These are phyloP conservation scores for Acrocephalus arundinaceus DNA, from an alignment of 2,113 vertebrate genomes.

Conservation along the genomic window DNA sequence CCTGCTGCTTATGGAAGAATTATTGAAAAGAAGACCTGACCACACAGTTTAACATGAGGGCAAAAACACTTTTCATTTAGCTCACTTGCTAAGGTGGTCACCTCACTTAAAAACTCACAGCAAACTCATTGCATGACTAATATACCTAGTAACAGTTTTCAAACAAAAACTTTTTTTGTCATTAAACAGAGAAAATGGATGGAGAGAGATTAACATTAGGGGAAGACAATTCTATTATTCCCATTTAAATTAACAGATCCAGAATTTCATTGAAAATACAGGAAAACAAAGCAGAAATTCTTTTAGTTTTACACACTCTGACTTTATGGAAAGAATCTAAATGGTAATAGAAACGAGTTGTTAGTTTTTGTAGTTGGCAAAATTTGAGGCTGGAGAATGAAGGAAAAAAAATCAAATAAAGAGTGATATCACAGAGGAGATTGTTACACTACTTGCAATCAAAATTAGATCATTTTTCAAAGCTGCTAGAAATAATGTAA, in stretches of 20 bases:
- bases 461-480: constrained; percentile 68
- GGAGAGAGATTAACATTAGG: background rate
- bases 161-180: background rate
- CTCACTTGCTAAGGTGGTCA: background rate
- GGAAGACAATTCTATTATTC: background rate
- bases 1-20: background rate
- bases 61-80: background rate
- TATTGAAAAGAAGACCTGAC: background rate
- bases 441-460: constrained; percentile 41
- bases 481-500: constrained; percentile 51
- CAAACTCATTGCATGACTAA: background rate
- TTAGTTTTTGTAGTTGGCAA: background rate
- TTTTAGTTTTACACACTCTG: background rate
- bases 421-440: background rate
- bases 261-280: background rate
- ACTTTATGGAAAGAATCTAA: background rate
- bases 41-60: background rate
- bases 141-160: background rate
- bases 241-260: background rate
- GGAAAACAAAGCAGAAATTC: background rate
- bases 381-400: background rate
- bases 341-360: background rate
- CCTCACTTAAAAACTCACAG: background rate
- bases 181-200: background rate
- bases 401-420: background rate